Base-by-base conservation (phyloP, 2,113 vertebrate species). In the Tyto alba region DNA sequence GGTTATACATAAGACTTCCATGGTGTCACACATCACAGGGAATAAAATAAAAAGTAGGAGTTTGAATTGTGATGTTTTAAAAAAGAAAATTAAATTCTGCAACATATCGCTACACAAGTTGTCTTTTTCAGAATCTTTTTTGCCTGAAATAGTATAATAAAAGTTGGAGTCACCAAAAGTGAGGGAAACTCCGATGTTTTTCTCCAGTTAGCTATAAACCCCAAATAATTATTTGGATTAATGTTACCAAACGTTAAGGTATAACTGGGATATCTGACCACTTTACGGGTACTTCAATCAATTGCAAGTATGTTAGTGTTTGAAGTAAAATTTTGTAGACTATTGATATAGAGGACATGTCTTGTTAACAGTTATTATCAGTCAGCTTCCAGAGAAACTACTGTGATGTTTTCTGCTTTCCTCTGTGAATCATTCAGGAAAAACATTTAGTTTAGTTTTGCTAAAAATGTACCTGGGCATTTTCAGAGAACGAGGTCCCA, bases 341-440 rank as follows among this genome's bases (percentile, higher is more conserved):
- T 82, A 0, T 1, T 9, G 48, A 8, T 50, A 22, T 6, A 69
- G 38, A 38, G 50, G 40, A 77, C 1, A 0, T 30, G 32, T 38
- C 34, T 62, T 11, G 6, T 74, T 82, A 32, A 27, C 34, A 34
- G 78, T 32, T 79, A 32, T 20, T 38, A 60, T 4, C 25, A 47
- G 47, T 13, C 69, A 88, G 34, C 59, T 69, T 77, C 26, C 38
- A 59, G n/a, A 63, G 38, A 36, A 71, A 43, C 45, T 14, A 26
- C 57, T 5, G 5, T 12, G 40, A 17, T 38, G 30, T 68, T 50
- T 74, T 68, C 41, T 48, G 17, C 19, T 56, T 73, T 68, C 21
- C 22, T 67, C 25, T 67, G 13, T 43, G 53, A 68, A 18, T 29
- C 29, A 40, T 47, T 66, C 38, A 53, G 34, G 38, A 25, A 26